Evolutionary conservation across 2,113 vertebrate genomes (phyloP), one percentile per base, ranked within the genome.

Genomic region (Hyaena hyaena): DNA sequence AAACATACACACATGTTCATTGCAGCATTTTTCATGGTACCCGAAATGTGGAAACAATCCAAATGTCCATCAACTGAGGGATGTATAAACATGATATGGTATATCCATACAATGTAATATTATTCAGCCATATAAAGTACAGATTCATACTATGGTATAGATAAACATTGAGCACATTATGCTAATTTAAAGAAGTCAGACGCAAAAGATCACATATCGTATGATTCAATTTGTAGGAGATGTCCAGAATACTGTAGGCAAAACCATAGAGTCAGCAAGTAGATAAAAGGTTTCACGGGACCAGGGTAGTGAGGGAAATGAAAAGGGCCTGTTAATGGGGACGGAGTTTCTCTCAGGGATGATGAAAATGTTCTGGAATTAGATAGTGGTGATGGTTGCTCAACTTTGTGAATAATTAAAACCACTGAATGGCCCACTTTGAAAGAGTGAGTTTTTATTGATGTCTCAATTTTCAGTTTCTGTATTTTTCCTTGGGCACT

Each of bases 131-230:
- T 55, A 19, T 71, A n/a, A 69, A 90, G 9, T 68, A 73, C 31
- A 66, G 48, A 65, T 33, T 74, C 53, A 43, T 26, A 43, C 23
- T 73, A 33, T 11, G 63, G 48, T 21, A 7, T 6, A 35, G 61
- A 65, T 84, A 53, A 96, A 73, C n/a, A 73, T 88, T 71, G 35
- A 81, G 93, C 82, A 33, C 61, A 50, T 43, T 69, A 68, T 89
- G 19, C 43, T 82, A 23, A 85, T 50, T 90, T 50, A 89, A 97
- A 85, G 53, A 85, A 73, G 33, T 45, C 77, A 82, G 53, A 45
- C 68, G 77, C 24, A 58, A 93, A 95, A 95, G 23, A 19, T 43
- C 63, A 65, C 35, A 23, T 26, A 19, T 21, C 80, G 43, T 73
- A 15, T 88, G 73, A 58, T 77, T 91, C 45, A 61, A 33, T 68